Percentiles rank a stretch among this genome's conserved stretches.
Evolutionary conservation across 2,888 invertebrate genomes (phyloP).

Genomic region (Thera obeliscata): DNA sequence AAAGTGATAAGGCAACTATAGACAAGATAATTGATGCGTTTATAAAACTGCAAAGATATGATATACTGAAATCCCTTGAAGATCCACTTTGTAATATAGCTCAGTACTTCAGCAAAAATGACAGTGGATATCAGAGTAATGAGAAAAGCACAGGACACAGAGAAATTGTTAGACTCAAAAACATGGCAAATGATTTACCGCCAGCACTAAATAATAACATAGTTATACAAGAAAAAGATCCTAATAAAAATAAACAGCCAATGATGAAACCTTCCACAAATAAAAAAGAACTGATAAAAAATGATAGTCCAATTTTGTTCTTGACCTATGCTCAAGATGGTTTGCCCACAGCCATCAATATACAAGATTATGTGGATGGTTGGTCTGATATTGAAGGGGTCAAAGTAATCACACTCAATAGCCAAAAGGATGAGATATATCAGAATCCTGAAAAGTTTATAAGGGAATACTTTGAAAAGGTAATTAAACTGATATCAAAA

Average conservation of each 20-base stretch:
- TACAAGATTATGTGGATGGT: conserved; percentile 74
- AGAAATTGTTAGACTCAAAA: conserved; percentile 70
- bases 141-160: conserved; percentile 61
- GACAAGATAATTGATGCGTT: conserved; percentile 81
- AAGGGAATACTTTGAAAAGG: conserved; percentile 84
- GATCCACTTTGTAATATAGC: conserved; percentile 67
- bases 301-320: conserved; percentile 71
- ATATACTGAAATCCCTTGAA: conserved; percentile 79
- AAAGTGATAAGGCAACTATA: conserved; percentile 79
- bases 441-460: conserved; percentile 83
- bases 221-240: conserved; percentile 56
- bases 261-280: conserved; percentile 48
- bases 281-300: conserved; percentile 51
- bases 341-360: conserved; percentile 71
- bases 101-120: conserved; percentile 70
- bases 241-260: conserved; percentile 59
- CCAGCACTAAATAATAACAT: conserved; percentile 69
- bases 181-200: conserved; percentile 69
- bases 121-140: conserved; percentile 75
- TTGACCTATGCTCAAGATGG: conserved; percentile 84
- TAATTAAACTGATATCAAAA: conserved; percentile 42
- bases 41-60: conserved; percentile 77
- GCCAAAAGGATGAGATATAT: conserved; percentile 78
- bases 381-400: conserved; percentile 72
- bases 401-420: conserved; percentile 73